phyloP scores from a whole-genome alignment of 1,140 invertebrate species.

The Pectinophora gossypiella region DNA sequence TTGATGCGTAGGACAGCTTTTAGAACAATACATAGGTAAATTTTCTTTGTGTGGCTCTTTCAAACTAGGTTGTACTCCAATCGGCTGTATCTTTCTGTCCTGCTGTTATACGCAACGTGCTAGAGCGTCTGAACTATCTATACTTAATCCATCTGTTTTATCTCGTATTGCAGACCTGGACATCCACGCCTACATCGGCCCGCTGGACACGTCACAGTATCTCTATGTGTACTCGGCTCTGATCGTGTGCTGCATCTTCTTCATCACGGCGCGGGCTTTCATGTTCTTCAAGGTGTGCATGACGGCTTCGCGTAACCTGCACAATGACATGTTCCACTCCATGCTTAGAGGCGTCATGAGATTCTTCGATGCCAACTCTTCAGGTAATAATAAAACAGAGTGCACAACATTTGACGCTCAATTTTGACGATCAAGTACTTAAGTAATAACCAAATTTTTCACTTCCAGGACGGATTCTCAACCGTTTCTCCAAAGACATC shows the following conservation, averaged over 20 bases:
- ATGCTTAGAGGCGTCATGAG: slow-evolving; percentile 86
- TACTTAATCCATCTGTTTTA: too few species aligned
- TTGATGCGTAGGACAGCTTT: too few species aligned
- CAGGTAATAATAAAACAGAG: slow-evolving; percentile 78
- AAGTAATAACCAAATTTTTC: background rate
- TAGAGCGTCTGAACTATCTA: too few species aligned
- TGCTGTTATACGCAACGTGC: too few species aligned
- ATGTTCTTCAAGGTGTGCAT: slow-evolving; percentile 89
- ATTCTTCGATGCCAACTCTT: slow-evolving; percentile 91
- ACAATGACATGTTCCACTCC: slow-evolving; percentile 89
- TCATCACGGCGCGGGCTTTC: slow-evolving; percentile 78
- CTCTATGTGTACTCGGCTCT: slow-evolving; percentile 66
- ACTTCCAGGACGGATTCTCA: slow-evolving; percentile 79
- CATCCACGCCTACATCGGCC: slow-evolving; percentile 63
- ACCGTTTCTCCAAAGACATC: slow-evolving; percentile 86
- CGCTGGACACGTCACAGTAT: slow-evolving; percentile 60
- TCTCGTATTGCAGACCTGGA: slow-evolving; percentile 61
- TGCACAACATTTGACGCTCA: background rate
- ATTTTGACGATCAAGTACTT: too few species aligned
- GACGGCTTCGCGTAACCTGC: slow-evolving; percentile 86
- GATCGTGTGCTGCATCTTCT: slow-evolving; percentile 65
- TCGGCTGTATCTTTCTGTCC: too few species aligned
- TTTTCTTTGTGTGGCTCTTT: too few species aligned
- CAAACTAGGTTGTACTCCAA: too few species aligned
- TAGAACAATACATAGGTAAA: too few species aligned